Evolutionary conservation across 2,888 invertebrate genomes (phyloP).

Genomic region (Tinea pellionella): DNA sequence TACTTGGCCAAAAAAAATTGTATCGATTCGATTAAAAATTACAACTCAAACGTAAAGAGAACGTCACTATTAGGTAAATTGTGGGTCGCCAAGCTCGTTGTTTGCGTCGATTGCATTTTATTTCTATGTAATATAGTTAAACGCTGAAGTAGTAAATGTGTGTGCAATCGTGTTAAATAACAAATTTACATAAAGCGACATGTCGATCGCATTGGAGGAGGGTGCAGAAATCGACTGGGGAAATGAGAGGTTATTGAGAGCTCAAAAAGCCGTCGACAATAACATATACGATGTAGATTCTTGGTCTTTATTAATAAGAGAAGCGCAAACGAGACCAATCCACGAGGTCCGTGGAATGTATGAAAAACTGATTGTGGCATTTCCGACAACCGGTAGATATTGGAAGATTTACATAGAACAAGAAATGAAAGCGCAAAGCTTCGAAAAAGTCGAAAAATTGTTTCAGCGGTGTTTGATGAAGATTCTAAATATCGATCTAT

Average conservation of each 20-base stretch:
- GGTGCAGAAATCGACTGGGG: constrained; percentile 75
- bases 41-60: no score
- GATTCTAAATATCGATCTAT: constrained; percentile 98
- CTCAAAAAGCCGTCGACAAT: constrained; percentile 87
- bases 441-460: constrained; percentile 98
- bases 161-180: neutral
- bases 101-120: no score
- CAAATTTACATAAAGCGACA: neutral
- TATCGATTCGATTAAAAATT: no score
- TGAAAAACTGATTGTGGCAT: constrained; percentile 93
- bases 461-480: constrained; percentile 98
- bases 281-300: constrained; percentile 96
- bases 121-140: neutral
- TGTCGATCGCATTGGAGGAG: neutral
- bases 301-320: constrained; percentile 95
- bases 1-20: no score
- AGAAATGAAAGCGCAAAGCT: constrained; percentile 98
- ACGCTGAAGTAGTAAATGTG: neutral
- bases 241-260: constrained; percentile 84
- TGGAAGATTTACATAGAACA: constrained; percentile 99
- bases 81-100: no score
- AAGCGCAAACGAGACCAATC: constrained; percentile 88
- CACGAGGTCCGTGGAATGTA: constrained; percentile 92
- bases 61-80: no score
- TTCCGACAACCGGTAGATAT: constrained; percentile 96